phyloP scores from a whole-genome alignment of 2,113 vertebrate genomes.

The Bostrychus sinensis region DNA sequence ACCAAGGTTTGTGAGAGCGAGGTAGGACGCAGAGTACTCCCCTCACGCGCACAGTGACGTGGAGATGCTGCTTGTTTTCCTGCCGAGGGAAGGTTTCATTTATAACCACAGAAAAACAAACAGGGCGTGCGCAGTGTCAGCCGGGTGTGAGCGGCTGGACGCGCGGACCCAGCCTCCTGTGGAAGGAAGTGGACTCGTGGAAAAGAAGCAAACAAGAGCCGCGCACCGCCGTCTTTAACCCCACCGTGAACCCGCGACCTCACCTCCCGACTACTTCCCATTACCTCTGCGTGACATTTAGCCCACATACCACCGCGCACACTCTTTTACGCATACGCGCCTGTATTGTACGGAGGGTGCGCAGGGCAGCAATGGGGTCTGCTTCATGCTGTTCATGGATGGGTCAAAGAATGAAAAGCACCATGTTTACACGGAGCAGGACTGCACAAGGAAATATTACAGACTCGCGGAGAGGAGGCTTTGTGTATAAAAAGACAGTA shows the following conservation, averaged over 20 bases:
- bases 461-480: neutral
- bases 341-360: constrained; percentile 22
- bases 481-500: neutral
- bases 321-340: constrained; percentile 20
- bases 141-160: constrained; percentile 70
- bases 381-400: constrained; percentile 51
- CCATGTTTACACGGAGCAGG: constrained; percentile 37
- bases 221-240: constrained; percentile 84
- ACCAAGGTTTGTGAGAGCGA: constrained; percentile 66
- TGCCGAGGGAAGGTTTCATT: constrained; percentile 76
- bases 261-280: constrained; percentile 88
- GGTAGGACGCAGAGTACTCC: constrained; percentile 55
- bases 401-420: constrained; percentile 65
- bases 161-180: constrained; percentile 84
- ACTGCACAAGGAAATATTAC: constrained; percentile 21
- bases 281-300: constrained; percentile 86
- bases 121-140: constrained; percentile 73
- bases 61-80: constrained; percentile 78
- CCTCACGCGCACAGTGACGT: constrained; percentile 79
- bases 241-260: constrained; percentile 86
- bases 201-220: constrained; percentile 86
- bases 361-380: constrained; percentile 37
- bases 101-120: constrained; percentile 90
- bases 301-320: constrained; percentile 65
- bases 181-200: constrained; percentile 89